Evolutionary conservation across 2,113 vertebrate species (phyloP).

Genomic region (Nycticebus coucang): DNA sequence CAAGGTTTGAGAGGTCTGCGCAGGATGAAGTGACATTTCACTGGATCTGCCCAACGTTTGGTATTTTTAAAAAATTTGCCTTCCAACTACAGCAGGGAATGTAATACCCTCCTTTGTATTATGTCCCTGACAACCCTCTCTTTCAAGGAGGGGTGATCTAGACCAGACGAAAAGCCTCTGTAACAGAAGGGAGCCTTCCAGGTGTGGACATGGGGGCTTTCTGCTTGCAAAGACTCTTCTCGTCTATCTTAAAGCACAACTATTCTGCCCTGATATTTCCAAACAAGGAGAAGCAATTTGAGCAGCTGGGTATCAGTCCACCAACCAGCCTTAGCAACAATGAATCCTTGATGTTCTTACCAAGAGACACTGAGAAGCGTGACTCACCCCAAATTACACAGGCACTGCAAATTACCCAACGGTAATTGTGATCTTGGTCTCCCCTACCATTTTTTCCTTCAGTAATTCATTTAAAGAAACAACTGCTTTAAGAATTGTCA

Average conservation of each 20-base stretch:
- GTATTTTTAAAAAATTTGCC: neutral
- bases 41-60: neutral
- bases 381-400: constrained; percentile 70
- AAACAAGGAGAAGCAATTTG: constrained; percentile 26
- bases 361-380: neutral
- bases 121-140: neutral
- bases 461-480: constrained; percentile 55
- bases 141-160: neutral
- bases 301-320: constrained; percentile 42
- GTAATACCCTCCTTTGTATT: neutral
- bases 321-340: constrained; percentile 61
- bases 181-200: neutral
- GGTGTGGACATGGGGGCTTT: neutral
- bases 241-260: neutral
- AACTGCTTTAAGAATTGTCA: constrained; percentile 1
- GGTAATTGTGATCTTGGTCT: constrained; percentile 15
- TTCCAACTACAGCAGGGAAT: neutral
- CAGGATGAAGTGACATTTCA: neutral
- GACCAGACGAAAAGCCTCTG: neutral
- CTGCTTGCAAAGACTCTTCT: neutral
- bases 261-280: neutral
- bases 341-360: neutral
- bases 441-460: neutral
- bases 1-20: neutral
- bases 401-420: neutral